phyloP scores from a whole-genome alignment of 2,888 invertebrate species.

The Aleiodes alternator region DNA sequence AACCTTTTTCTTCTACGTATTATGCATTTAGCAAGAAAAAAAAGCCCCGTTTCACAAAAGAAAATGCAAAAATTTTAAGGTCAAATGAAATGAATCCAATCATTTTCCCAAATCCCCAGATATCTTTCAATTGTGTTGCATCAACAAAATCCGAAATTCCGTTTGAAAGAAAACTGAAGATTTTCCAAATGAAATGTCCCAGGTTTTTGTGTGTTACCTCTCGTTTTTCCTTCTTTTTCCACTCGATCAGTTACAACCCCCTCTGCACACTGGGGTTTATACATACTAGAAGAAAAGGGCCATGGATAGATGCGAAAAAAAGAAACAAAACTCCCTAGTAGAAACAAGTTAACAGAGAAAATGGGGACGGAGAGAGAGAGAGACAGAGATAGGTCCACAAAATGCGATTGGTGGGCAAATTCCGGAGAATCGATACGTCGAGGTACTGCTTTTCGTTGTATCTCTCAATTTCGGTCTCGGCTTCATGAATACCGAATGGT shows the following conservation, averaged over 20 bases:
- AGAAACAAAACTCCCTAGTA: background rate
- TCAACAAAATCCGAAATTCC: background rate
- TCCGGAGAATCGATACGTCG: conserved; percentile 71
- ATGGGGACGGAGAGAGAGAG: conserved; percentile 3
- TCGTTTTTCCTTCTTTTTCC: conserved; percentile 49
- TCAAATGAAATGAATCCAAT: conserved; percentile 43
- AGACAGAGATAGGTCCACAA: no score
- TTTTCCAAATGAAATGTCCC: conserved; percentile 37
- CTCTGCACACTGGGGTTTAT: conserved; percentile 9
- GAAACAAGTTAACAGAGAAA: conserved; percentile 26
- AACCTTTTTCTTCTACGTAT: no score
- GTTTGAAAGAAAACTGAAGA: background rate
- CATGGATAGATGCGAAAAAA: no score
- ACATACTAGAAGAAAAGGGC: conserved; percentile 6
- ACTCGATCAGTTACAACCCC: conserved; percentile 41
- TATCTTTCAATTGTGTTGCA: background rate
- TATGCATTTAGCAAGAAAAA: no score
- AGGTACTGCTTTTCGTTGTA: conserved; percentile 65
- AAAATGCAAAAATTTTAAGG: no score
- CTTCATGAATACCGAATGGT: conserved; percentile 58
- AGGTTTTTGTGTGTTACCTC: conserved; percentile 33
- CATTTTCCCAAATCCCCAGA: conserved; percentile 41
- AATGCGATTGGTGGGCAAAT: conserved; percentile 63
- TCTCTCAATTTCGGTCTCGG: conserved; percentile 69
- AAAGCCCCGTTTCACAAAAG: no score